Evolutionary conservation across 1,140 invertebrate genomes (phyloP), one percentile per base, ranked within the genome.

Genomic region (Psilanteris sp.): DNA sequence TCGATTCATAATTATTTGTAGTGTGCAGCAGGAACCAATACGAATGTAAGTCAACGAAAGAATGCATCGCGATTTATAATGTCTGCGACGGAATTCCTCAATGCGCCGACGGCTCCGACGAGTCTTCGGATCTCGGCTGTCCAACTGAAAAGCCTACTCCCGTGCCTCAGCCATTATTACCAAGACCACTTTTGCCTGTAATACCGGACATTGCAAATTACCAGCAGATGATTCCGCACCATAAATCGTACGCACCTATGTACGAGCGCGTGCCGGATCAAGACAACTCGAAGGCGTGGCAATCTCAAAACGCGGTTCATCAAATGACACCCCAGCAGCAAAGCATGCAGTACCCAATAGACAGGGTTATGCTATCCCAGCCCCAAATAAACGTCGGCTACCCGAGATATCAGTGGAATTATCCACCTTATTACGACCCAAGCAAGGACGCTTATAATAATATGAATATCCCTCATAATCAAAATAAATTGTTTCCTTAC

Each of bases 41-140:
- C 82, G 92, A 94, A 84, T 98, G 96, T 81, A 92, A 93, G 54
- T 92, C 92, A 20, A 93, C 92, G 14, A 92, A 92, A 14, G 97
- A 98, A 83, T 99, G 97, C 81, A 97, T 99, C 74, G 96, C 96
- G 1, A 94, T 97, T 72, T 98, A 98, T 85, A 97, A 98, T 85
- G 95, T 95, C 1, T 99, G 97, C 82, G 96, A 99, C 89, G 96
- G 96, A 16, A 96, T 98, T 52, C 93, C 95, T 6, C 96, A 98
- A 85, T 98, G 97, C 88, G 90, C 93, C 1, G 97, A 98, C 90
- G 95, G 92, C 55, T 96, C 95, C 83, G 96, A 97, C 81, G 96
- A 97, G 88, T 94, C 93, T 36, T 90, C 92, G 7, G 94, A 96
- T 85, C 90, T 96, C 48, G 91, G 91, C 14, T 96, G 95, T 86